phyloP scores from a whole-genome alignment of 2,888 invertebrate species.

The Macrosiphum euphorbiae region DNA sequence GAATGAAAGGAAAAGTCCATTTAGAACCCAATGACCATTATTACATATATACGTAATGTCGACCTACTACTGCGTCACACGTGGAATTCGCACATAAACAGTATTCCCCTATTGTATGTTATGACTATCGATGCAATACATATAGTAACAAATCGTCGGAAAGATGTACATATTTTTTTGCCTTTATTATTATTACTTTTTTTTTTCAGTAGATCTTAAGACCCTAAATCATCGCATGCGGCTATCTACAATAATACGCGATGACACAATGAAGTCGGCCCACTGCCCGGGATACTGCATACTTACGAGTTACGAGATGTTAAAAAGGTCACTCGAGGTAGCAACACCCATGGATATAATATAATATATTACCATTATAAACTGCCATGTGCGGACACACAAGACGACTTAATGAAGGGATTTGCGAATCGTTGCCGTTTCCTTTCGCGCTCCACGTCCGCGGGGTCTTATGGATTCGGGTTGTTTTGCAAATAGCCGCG shows the following conservation, averaged over 20 bases:
- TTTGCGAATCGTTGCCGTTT: slow-evolving; percentile 32
- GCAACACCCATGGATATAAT: slow-evolving; percentile 31
- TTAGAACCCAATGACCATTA: slow-evolving; percentile 50
- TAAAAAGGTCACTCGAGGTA: slow-evolving; percentile 58
- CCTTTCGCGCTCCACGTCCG: slow-evolving; percentile 19
- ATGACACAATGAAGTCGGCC: slow-evolving; percentile 52
- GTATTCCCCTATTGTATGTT: slow-evolving; percentile 41
- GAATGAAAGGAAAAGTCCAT: slow-evolving; percentile 62
- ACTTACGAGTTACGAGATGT: not conserved
- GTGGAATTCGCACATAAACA: slow-evolving; percentile 39
- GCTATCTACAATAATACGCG: slow-evolving; percentile 27
- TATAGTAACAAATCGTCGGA: slow-evolving; percentile 55
- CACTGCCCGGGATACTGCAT: slow-evolving; percentile 35
- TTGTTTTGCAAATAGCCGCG: slow-evolving; percentile 53
- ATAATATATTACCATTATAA: slow-evolving; percentile 10
- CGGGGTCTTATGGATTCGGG: slow-evolving; percentile 9
- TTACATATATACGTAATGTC: slow-evolving; percentile 43
- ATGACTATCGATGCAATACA: slow-evolving; percentile 54
- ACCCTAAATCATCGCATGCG: slow-evolving; percentile 42
- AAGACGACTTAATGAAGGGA: slow-evolving; percentile 62
- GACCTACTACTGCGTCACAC: slow-evolving; percentile 46
- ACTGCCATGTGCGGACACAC: slow-evolving; percentile 7
- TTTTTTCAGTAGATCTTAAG: slow-evolving; percentile 29
- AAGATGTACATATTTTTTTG: slow-evolving; percentile 2
- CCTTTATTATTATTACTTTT: not conserved